phyloP scores from a whole-genome alignment of 2,888 invertebrate species.

The Cetonia aurata region DNA sequence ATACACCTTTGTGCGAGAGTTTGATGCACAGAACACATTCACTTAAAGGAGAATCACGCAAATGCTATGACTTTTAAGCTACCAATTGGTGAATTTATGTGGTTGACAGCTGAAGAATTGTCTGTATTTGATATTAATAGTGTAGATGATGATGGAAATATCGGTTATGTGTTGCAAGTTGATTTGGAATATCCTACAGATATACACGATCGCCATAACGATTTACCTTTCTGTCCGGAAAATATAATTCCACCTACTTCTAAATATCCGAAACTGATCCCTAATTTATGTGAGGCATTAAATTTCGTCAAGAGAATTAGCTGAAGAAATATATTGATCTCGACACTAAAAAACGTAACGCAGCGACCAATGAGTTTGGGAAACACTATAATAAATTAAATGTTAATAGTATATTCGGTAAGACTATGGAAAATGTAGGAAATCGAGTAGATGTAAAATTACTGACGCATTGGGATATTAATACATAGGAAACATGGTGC shows the following conservation, averaged over 20 bases:
- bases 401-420: no score
- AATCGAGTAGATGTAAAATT: constrained; percentile 60
- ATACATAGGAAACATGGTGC: constrained; percentile 55
- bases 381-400: constrained; percentile 55
- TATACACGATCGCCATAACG: constrained; percentile 58
- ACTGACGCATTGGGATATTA: constrained; percentile 52
- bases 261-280: constrained; percentile 51
- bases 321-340: constrained; percentile 58
- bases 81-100: no score
- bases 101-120: no score
- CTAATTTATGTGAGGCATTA: constrained; percentile 53
- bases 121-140: no score
- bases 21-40: no score
- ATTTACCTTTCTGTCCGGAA: no score
- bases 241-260: constrained; percentile 48
- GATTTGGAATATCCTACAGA: constrained; percentile 51
- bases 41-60: no score
- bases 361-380: constrained; percentile 41
- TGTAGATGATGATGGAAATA: no score
- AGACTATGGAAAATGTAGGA: constrained; percentile 60
- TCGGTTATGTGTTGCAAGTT: no score
- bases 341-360: constrained; percentile 35
- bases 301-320: constrained; percentile 59
- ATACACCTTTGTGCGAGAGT: no score
- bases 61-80: no score